These are phyloP conservation scores for Merops nubicus DNA, from an alignment of 2,113 vertebrate genomes.

Conservation along the genomic window DNA sequence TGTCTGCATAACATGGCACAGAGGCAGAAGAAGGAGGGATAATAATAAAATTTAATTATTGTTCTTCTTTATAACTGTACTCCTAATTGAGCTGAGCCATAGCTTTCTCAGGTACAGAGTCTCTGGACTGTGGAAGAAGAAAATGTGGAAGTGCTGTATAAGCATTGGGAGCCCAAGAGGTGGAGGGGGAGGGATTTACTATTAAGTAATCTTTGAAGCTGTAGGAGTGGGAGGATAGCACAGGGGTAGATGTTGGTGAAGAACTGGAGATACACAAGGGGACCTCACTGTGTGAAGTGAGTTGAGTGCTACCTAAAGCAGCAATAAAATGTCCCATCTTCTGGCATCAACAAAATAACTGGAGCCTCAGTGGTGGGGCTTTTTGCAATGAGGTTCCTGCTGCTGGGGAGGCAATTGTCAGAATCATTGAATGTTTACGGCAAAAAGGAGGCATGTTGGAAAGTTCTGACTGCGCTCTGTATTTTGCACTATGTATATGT, in stretches of 20 bases:
- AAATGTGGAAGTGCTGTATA: not conserved
- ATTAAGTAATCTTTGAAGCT: not conserved
- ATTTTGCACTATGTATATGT: not conserved
- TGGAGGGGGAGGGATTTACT: not conserved
- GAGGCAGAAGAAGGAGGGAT: not conserved
- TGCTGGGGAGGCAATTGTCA: not conserved
- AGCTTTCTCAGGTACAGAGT: not conserved
- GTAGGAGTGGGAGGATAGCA: not conserved
- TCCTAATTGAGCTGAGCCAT: not conserved
- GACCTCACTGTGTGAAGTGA: not conserved
- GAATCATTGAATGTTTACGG: not conserved
- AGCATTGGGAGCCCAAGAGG: fast-evolving
- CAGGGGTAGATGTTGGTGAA: not conserved
- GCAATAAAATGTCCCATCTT: not conserved
- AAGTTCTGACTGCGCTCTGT: not conserved
- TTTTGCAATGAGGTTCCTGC: not conserved
- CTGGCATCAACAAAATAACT: not conserved
- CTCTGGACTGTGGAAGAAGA: not conserved
- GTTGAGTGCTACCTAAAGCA: not conserved
- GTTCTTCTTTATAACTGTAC: not conserved
- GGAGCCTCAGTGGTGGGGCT: not conserved
- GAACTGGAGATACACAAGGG: not conserved
- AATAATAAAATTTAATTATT: not conserved
- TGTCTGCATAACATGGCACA: not conserved
- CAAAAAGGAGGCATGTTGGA: not conserved